Evolutionary conservation across 2,113 vertebrate genomes (phyloP), one percentile per base, ranked within the genome.

Genomic region (Gadus macrocephalus): DNA sequence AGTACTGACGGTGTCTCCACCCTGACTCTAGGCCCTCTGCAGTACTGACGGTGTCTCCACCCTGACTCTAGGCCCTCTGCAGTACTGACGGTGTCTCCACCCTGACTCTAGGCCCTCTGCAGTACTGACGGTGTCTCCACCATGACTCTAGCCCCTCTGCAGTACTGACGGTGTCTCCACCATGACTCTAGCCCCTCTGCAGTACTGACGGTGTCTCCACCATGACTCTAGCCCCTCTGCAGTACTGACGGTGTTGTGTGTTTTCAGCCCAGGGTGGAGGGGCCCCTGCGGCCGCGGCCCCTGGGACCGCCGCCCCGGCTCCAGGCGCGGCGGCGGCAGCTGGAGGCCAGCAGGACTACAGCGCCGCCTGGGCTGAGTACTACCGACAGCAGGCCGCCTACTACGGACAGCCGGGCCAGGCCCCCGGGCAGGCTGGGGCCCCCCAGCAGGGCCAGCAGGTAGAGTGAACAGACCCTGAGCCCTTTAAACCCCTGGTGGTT

Each of bases 341-440:
- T 11, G 94, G 93, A 66, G 93, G 90, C 20, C 92, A 93, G 78
- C 86, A 93, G 3, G 95, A 97, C 83, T 97, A 97, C 83, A 96
- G 95, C 3, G 95, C 94, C 0, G 95, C 95, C 68, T 97, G 95
- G 95, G 95, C 95, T 0, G 95, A 97, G 78, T 97, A 97, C 83
- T 97, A 97, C 88, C 92, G 95, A 88, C 95, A 97, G 86, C 95
- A 96, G 84, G 94, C 95, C 1, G 95, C 94, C 53, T 97, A 96
- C 86, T 96, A 96, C 67, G 95, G 94, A 80, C 94, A 93, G 25
- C 89, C 91, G 25, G 91, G 93, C 0, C 94, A 90, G 77, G 85
- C 85, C 3, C 86, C 94, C 53, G 93, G 93, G 61, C 94, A 94
- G 81, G 91, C 90, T 20, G 87, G 90, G 5, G 90, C 92, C 72